Evolutionary conservation across 2,113 vertebrate genomes (phyloP), one percentile per base, ranked within the genome.

Genomic region (Andinoacara biseriatus): DNA sequence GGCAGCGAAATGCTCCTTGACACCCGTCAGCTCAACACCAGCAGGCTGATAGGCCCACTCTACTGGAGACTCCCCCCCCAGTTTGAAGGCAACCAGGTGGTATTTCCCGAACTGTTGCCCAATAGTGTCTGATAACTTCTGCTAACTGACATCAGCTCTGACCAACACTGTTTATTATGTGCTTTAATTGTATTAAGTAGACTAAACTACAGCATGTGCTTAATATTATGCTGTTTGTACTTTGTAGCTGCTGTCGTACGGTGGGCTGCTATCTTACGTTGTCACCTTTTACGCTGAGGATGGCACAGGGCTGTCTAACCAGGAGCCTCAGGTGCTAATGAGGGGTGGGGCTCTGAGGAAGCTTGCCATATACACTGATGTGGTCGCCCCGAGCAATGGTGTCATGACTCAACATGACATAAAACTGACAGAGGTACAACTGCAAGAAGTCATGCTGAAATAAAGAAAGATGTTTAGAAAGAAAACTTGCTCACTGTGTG

Each of bases 321-420:
- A 97, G 67, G 98, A 99, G 92, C 98, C 98, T 40, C 97, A 99
- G 84, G 94, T 99, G 74, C 92, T 99, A 82, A 96, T 99, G 86
- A 97, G 94, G 84, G 98, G 98, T 4, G 97, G 98, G 26, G 87
- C 72, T 35, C 67, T 93, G 35, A 96, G 93, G 60, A 99, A 97
- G 87, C 54, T 97, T 11, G 94, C 97, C 43, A 97, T 99, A 82
- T 97, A 97, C 58, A 93, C 84, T 2, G 96, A 98, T 3, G 74
- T 94, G 1, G 88, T 92, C 0, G 90, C 96, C 1, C 98, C 97
- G 5, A 87, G 94, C 86, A 98, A 97, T 0, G 95, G 97, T 56
- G 56, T 96, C 81, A 92, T 87, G 62, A 95, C 91, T 22, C 93
- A 91, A 4, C 94, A 96, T 0, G 84, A 95, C 90, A 89, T 98